Conservation (phyloP, 2,113 vertebrate species). For the Dipodomys ordii region DNA sequence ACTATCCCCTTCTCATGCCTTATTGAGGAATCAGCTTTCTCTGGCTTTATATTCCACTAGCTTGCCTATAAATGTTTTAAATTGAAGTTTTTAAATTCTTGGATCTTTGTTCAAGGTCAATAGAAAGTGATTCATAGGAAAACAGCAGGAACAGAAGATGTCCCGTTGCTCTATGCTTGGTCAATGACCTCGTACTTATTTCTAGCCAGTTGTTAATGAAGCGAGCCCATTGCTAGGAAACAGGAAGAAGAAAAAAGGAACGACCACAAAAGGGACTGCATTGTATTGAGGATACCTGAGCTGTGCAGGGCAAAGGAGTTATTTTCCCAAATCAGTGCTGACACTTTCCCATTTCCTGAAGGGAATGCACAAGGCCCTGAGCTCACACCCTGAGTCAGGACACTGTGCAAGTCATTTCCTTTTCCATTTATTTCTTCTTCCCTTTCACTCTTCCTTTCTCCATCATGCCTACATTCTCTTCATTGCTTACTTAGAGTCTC, state of each 20-base stretch:
- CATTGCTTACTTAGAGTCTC: background rate
- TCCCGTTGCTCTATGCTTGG: constrained; percentile 32
- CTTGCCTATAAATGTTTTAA: constrained; percentile 72
- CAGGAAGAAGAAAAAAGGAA: background rate
- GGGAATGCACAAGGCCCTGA: background rate
- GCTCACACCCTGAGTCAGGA: background rate
- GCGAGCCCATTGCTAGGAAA: constrained; percentile 12
- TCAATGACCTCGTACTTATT: constrained; percentile 46
- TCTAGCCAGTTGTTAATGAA: constrained; percentile 10
- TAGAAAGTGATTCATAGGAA: constrained; percentile 71
- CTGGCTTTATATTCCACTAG: constrained; percentile 43
- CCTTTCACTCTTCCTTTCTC: background rate
- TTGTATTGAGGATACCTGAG: background rate
- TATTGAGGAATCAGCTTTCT: constrained; percentile 69
- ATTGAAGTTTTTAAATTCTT: constrained; percentile 66
- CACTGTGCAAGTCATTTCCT: background rate
- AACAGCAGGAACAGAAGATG: constrained; percentile 57
- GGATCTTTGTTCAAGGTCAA: constrained; percentile 68
- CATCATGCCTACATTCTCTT: background rate
- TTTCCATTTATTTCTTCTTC: background rate
- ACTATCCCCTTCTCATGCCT: background rate
- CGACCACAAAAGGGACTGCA: background rate
- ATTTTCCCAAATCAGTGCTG: background rate
- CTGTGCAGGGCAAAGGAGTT: background rate
- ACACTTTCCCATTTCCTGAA: background rate